Conservation (phyloP, 2,113 vertebrate species). For the Halcyon senegalensis region DNA sequence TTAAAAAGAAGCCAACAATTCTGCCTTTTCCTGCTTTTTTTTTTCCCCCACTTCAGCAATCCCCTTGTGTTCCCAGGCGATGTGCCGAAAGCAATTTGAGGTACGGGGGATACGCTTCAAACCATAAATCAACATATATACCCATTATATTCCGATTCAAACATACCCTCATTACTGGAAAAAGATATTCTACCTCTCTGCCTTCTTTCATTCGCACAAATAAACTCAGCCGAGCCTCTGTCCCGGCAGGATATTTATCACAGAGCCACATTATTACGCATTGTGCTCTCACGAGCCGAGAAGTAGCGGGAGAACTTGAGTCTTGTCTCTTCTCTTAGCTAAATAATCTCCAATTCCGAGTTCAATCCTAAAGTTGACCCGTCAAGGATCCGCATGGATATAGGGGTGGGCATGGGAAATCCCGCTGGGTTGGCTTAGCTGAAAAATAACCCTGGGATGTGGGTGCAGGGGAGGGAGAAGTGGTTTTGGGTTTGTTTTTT, state of each 20-base stretch:
- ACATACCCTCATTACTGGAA: neutral
- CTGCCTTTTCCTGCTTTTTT: neutral
- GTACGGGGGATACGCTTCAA: neutral
- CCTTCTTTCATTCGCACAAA: neutral
- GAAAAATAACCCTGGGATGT: neutral
- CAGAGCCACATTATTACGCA: neutral
- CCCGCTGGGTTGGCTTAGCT: neutral
- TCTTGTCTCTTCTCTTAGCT: neutral
- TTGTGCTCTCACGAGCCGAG: rapidly evolving
- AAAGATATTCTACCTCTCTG: neutral
- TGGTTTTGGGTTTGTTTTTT: neutral
- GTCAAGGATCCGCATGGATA: neutral
- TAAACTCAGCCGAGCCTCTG: neutral
- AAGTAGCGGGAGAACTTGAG: neutral
- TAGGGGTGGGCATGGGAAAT: neutral
- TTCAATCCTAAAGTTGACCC: neutral
- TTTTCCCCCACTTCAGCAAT: neutral
- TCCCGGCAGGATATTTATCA: neutral
- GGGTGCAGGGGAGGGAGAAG: neutral
- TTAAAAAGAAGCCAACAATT: neutral
- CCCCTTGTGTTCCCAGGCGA: neutral
- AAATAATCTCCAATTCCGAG: neutral
- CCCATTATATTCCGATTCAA: neutral
- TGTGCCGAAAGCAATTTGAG: neutral
- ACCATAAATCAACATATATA: neutral